Conservation (phyloP, 2,888 invertebrate species). For the Ganaspis brasiliensis region DNA sequence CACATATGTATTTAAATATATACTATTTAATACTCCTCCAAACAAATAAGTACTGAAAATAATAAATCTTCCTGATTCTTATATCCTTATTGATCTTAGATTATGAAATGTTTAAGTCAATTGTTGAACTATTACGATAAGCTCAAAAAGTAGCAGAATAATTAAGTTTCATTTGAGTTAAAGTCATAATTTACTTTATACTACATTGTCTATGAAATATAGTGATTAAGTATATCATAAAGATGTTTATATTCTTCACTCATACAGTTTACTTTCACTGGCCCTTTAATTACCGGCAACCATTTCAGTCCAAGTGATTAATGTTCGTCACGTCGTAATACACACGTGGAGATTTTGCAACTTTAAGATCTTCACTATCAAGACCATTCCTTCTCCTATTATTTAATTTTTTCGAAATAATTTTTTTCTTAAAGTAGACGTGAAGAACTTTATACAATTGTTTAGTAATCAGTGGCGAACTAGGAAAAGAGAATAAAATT, state of each 20-base stretch:
- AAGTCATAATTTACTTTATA: not conserved
- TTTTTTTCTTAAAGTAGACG: not conserved
- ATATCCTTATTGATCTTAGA: too few relatives aligned
- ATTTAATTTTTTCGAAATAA: too few relatives aligned
- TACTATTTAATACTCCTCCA: too few relatives aligned
- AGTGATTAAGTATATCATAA: not conserved
- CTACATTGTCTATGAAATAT: slow-evolving; percentile 3
- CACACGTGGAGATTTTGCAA: not conserved
- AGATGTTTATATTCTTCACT: not conserved
- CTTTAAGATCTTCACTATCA: not conserved
- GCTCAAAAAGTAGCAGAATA: too few relatives aligned
- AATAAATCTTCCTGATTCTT: too few relatives aligned
- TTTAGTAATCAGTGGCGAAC: too few relatives aligned
- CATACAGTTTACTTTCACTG: slow-evolving; percentile 29
- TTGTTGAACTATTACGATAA: too few relatives aligned
- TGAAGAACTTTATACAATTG: not conserved
- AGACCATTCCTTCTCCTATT: not conserved
- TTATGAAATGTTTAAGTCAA: too few relatives aligned
- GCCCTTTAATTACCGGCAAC: slow-evolving; percentile 19
- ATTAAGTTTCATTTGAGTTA: too few relatives aligned
- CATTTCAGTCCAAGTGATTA: slow-evolving; percentile 9
- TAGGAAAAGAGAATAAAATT: too few relatives aligned
- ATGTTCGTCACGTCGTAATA: slow-evolving; percentile 1
- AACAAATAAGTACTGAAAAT: too few relatives aligned
- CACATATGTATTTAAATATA: too few relatives aligned